A percentile compares a stretch with the other conserved stretches of the same genome.
These are phyloP conservation scores for Meloidogyne chitwoodi DNA, from an alignment of 1,140 invertebrate species.

Conservation along the genomic window DNA sequence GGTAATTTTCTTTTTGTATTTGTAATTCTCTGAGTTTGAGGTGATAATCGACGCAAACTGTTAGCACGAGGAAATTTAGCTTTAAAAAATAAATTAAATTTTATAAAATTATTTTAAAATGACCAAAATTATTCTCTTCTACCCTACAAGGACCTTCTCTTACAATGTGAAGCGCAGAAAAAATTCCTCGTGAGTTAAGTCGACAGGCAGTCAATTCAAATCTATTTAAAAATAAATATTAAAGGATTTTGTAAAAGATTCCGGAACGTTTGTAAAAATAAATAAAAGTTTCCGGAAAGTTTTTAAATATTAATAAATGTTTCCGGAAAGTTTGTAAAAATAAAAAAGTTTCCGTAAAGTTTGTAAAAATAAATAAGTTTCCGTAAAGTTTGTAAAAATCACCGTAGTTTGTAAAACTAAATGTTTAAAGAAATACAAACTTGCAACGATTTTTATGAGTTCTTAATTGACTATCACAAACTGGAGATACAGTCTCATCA, in stretches of 20 bases:
- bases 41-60: not conserved
- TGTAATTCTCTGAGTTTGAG: not conserved
- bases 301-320: not conserved
- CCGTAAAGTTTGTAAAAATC: not conserved
- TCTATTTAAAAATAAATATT: not conserved
- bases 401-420: not conserved
- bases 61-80: not conserved
- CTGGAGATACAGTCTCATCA: constrained; percentile 34
- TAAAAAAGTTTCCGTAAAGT: not conserved
- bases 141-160: constrained; percentile 18
- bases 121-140: not conserved
- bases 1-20: not conserved
- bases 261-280: not conserved
- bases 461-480: constrained; percentile 39
- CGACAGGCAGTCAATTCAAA: constrained; percentile 31
- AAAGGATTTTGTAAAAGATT: too few species aligned
- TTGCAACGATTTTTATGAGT: constrained; percentile 39
- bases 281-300: not conserved
- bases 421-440: not conserved
- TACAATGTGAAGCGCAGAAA: constrained; percentile 18
- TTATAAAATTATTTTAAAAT: not conserved
- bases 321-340: not conserved
- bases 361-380: not conserved
- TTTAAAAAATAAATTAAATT: not conserved
- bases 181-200: constrained; percentile 19